phyloP scores from a whole-genome alignment of 2,888 invertebrate genomes.

The Kryphioiulus occultus region DNA sequence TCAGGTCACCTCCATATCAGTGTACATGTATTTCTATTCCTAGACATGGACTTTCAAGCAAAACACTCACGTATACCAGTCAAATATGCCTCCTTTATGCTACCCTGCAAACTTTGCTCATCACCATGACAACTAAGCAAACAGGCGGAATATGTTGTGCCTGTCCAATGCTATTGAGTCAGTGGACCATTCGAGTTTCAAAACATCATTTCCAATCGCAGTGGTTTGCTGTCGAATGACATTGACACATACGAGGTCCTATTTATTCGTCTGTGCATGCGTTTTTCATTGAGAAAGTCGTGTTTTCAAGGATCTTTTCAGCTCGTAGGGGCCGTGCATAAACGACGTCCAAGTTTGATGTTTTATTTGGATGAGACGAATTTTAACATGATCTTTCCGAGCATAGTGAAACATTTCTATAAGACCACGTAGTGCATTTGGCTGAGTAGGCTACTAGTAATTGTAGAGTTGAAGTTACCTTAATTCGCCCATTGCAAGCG shows the following conservation, averaged over 20 bases:
- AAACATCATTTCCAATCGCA: neutral
- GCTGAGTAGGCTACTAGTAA: too few species aligned
- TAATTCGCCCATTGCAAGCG: too few species aligned
- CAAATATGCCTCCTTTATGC: neutral
- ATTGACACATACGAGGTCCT: neutral
- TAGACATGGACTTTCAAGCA: neutral
- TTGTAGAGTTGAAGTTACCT: too few species aligned
- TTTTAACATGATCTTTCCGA: too few species aligned
- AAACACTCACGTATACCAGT: neutral
- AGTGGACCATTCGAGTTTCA: neutral
- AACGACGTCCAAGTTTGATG: too few species aligned
- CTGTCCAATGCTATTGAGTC: constrained; percentile 23
- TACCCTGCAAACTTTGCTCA: neutral
- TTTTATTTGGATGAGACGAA: too few species aligned
- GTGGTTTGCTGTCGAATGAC: neutral
- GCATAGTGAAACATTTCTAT: too few species aligned
- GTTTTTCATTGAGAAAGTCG: neutral
- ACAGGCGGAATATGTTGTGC: constrained; percentile 7
- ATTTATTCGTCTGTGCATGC: neutral
- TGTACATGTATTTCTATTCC: neutral
- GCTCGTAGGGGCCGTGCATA: too few species aligned
- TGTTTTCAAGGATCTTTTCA: neutral
- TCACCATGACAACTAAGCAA: neutral
- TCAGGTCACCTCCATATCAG: neutral
- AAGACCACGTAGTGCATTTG: too few species aligned